phyloP scores from a whole-genome alignment of 2,797 vertebrate genomes.

The Squalus acanthias region DNA sequence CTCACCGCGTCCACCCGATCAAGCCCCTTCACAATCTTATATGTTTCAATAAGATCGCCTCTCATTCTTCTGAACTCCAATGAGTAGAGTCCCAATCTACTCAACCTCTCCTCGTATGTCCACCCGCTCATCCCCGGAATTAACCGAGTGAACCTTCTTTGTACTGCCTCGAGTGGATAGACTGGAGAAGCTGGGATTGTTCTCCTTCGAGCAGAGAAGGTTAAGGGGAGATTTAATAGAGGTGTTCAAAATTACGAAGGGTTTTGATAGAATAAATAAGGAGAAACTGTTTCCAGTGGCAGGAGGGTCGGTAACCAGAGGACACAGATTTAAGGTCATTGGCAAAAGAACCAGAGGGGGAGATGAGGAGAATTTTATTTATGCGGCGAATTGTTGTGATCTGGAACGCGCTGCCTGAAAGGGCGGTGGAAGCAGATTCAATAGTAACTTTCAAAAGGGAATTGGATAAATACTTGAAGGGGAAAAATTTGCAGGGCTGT shows the following conservation, averaged over 20 bases:
- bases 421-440: neutral
- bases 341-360: neutral
- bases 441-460: too few species aligned
- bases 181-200: neutral
- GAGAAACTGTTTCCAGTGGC: neutral
- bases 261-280: neutral
- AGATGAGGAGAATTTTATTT: neutral
- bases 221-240: neutral
- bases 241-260: neutral
- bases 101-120: too few species aligned
- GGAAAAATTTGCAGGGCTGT: neutral
- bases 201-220: neutral
- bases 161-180: too few species aligned
- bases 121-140: too few species aligned
- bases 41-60: too few species aligned
- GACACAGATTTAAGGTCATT: neutral
- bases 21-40: too few species aligned
- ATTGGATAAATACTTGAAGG: neutral
- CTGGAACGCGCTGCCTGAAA: neutral
- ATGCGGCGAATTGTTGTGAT: neutral
- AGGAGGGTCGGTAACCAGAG: neutral
- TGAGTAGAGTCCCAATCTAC: too few species aligned
- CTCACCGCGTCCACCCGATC: too few species aligned
- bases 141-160: too few species aligned
- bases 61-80: too few species aligned